phyloP scores from a whole-genome alignment of 2,797 vertebrate species.

The Alcedo quadribrachys region DNA sequence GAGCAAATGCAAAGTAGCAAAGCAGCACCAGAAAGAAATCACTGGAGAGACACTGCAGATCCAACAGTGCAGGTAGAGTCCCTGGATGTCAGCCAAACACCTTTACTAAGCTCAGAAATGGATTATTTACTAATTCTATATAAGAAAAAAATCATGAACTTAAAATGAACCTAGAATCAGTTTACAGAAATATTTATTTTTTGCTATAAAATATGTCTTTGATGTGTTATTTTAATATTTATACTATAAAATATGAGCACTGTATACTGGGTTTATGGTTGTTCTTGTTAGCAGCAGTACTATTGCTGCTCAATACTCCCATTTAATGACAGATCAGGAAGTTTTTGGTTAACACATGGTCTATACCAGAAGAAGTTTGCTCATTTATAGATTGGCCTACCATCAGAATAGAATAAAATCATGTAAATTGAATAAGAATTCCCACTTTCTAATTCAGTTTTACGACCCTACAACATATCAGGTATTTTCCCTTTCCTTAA shows the following conservation, averaged over 20 bases:
- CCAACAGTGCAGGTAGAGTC: neutral
- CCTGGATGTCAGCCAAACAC: constrained; percentile 4
- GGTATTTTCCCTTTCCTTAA: neutral
- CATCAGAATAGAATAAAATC: neutral
- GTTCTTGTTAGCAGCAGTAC: neutral
- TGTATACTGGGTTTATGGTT: neutral
- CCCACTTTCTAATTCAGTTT: neutral
- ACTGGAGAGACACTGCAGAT: neutral
- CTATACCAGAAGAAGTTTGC: neutral
- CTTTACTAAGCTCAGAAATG: neutral
- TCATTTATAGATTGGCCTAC: neutral
- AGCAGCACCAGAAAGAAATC: constrained; percentile 21
- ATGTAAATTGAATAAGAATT: neutral
- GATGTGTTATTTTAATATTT: neutral
- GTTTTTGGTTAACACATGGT: neutral
- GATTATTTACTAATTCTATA: constrained; percentile 54
- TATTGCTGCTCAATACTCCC: neutral
- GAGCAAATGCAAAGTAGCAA: neutral
- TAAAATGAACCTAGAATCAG: neutral
- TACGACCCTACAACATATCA: neutral
- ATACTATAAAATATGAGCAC: neutral
- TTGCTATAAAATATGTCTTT: neutral
- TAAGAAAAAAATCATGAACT: constrained; percentile 33
- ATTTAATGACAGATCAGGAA: neutral
- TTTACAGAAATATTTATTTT: neutral